A percentile compares a stretch with the other conserved stretches of the same genome.
These are phyloP conservation scores for Lepidothrix coronata DNA, from an alignment of 2,113 vertebrate genomes.

Conservation along the genomic window DNA sequence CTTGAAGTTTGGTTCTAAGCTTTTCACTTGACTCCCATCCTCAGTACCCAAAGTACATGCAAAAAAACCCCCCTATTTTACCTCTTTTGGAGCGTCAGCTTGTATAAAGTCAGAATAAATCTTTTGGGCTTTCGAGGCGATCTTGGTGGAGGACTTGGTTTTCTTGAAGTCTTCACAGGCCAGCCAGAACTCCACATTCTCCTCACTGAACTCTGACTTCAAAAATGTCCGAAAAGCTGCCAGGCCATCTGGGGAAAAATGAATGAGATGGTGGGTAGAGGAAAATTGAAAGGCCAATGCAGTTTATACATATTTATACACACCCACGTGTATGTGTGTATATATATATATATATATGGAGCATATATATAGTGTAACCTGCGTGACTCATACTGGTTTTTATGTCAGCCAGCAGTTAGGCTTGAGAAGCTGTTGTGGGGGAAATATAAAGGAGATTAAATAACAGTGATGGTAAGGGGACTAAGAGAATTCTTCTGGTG, in stretches of 20 bases:
- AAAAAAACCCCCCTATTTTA: constrained; percentile 37
- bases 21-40: neutral
- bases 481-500: neutral
- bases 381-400: neutral
- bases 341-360: no score
- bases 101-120: constrained; percentile 89
- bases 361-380: neutral
- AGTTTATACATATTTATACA: neutral
- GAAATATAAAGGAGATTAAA: neutral
- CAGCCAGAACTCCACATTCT: constrained; percentile 94
- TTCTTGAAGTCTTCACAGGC: constrained; percentile 92
- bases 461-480: neutral
- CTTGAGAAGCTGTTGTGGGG: neutral
- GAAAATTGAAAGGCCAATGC: neutral
- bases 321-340: rapidly evolving
- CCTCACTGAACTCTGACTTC: constrained; percentile 94
- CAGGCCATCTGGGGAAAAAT: constrained; percentile 80
- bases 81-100: constrained; percentile 87
- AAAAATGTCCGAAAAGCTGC: constrained; percentile 88
- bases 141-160: constrained; percentile 84
- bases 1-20: neutral
- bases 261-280: neutral
- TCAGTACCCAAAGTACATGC: neutral
- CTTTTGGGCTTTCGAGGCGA: constrained; percentile 82
- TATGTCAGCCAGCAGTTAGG: neutral